These are phyloP conservation scores for Lamproptera curius DNA, from an alignment of 2,888 invertebrate genomes.

Conservation along the genomic window DNA sequence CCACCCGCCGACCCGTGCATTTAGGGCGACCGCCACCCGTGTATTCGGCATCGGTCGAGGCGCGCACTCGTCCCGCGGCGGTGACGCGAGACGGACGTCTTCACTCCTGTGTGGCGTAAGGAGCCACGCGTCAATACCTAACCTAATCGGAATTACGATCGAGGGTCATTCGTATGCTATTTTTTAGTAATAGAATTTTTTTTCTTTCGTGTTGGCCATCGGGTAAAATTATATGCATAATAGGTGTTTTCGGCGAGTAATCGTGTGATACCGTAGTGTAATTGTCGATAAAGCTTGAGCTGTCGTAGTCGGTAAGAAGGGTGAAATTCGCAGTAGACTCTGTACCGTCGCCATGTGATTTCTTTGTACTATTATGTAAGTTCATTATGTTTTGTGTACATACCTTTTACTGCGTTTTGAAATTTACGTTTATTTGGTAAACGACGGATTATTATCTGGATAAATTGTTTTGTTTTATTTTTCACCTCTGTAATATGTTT, in stretches of 20 bases:
- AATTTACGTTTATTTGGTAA: constrained; percentile 47
- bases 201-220: constrained; percentile 59
- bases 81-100: not conserved
- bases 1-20: constrained; percentile 25
- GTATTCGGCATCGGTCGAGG: not conserved
- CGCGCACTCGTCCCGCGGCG: too few species aligned
- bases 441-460: constrained; percentile 64
- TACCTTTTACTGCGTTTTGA: constrained; percentile 63
- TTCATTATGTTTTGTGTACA: constrained; percentile 74
- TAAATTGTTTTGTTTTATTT: constrained; percentile 57
- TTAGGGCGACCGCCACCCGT: constrained; percentile 17
- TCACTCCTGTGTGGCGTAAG: not conserved
- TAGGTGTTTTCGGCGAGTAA: constrained; percentile 68
- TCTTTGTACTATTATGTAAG: constrained; percentile 75
- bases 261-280: constrained; percentile 71
- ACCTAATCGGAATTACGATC: constrained; percentile 27
- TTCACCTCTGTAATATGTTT: constrained; percentile 39
- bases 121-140: constrained; percentile 12
- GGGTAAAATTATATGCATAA: constrained; percentile 63
- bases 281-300: constrained; percentile 71
- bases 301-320: constrained; percentile 70
- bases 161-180: constrained; percentile 48
- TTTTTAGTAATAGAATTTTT: constrained; percentile 61
- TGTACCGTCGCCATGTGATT: constrained; percentile 71
- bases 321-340: constrained; percentile 70